phyloP scores from a whole-genome alignment of 2,113 vertebrate genomes.

The Heteronetta atricapilla region DNA sequence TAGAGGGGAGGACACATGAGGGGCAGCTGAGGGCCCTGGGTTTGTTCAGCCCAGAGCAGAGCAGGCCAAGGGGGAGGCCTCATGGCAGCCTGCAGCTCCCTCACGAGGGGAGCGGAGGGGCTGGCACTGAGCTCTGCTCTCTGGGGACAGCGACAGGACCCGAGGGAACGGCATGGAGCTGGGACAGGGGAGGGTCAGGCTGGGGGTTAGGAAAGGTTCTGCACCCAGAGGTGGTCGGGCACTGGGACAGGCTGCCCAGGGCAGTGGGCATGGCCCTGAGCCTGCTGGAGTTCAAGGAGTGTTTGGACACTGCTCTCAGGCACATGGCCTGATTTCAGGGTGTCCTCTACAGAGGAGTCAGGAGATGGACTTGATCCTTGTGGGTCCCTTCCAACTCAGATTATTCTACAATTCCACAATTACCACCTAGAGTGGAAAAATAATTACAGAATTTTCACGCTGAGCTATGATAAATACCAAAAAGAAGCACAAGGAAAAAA shows the following conservation, averaged over 20 bases:
- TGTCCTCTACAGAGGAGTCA: background rate
- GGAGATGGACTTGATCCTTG: background rate
- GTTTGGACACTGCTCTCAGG: background rate
- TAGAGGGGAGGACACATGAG: background rate
- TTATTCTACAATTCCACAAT: background rate
- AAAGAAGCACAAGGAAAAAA: background rate
- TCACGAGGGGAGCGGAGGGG: background rate
- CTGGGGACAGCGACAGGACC: background rate
- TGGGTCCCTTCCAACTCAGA: background rate
- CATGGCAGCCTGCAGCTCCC: background rate
- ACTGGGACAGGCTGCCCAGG: background rate
- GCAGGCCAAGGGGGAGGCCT: background rate
- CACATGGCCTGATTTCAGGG: background rate
- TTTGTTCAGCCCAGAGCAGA: background rate
- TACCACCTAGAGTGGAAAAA: background rate
- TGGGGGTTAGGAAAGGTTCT: background rate
- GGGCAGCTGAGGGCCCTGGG: background rate
- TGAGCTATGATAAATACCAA: rapidly evolving
- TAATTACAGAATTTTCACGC: background rate
- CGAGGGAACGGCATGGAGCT: background rate
- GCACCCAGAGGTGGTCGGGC: background rate
- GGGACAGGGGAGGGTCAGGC: background rate
- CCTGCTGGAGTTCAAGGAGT: background rate
- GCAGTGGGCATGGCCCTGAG: background rate
- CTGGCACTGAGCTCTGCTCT: background rate